Evolutionary conservation across 2,113 vertebrate species (phyloP).

Genomic region (Neogobius melanostomus): DNA sequence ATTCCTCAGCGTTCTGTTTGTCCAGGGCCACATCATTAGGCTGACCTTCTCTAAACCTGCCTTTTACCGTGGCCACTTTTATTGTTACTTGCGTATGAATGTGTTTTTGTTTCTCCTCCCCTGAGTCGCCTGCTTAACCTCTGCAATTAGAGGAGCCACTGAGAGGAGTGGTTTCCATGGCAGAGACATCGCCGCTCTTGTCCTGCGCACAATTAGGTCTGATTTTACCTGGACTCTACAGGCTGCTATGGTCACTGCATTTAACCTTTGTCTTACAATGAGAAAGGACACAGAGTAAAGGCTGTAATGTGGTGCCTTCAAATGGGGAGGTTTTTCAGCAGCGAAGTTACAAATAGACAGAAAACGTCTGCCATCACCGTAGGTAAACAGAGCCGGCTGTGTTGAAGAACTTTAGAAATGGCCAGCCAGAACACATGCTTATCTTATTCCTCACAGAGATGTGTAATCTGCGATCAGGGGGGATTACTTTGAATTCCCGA

Average conservation of each 20-base stretch:
- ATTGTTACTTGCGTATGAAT: not conserved
- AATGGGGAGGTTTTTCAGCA: not conserved
- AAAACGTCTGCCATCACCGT: too few species aligned
- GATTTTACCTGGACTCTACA: not conserved
- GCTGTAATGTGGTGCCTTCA: too few species aligned
- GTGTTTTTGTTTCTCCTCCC: not conserved
- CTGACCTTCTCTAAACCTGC: not conserved
- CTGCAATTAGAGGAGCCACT: not conserved
- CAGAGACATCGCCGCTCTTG: not conserved
- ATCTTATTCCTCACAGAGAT: too few species aligned
- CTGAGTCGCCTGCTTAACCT: not conserved
- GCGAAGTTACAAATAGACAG: too few species aligned
- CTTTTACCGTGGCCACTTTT: not conserved
- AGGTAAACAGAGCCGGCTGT: too few species aligned
- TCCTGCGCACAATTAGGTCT: not conserved
- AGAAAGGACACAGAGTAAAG: not conserved
- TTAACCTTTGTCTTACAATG: not conserved
- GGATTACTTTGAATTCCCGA: too few species aligned
- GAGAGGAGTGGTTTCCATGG: slow-evolving; percentile 1
- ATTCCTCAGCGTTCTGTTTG: not conserved
- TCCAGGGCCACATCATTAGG: not conserved
- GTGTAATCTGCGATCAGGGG: too few species aligned
- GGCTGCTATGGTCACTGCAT: not conserved
- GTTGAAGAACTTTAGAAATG: too few species aligned
- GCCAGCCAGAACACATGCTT: too few species aligned